These are phyloP conservation scores for Pinna nobilis DNA, from an alignment of 1,140 invertebrate species.

Conservation along the genomic window DNA sequence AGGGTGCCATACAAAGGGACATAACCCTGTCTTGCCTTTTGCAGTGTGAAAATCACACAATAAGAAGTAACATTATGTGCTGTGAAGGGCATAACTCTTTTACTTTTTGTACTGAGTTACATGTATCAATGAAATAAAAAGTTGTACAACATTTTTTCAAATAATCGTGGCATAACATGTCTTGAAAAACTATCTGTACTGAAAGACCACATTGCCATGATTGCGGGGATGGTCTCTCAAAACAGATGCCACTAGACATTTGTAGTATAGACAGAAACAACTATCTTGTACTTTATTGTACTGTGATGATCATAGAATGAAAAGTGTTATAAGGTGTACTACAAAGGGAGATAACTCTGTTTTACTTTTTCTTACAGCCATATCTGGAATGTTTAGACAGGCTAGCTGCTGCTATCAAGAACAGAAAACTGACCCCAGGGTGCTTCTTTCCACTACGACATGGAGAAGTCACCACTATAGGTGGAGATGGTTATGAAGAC, in stretches of 20 bases:
- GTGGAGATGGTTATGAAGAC: too few species aligned
- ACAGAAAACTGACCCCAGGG: conserved; percentile 15
- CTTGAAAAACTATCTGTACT: neutral
- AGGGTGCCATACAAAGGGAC: too few species aligned
- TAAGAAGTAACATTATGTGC: too few species aligned
- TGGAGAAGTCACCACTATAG: conserved; percentile 32
- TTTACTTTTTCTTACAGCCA: conserved; percentile 35
- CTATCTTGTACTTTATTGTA: neutral
- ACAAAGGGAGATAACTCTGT: neutral
- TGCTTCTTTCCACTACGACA: conserved; percentile 48
- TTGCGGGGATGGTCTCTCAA: neutral
- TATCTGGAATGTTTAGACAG: conserved; percentile 48
- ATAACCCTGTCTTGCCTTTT: too few species aligned
- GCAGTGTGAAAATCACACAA: too few species aligned
- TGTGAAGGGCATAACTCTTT: too few species aligned
- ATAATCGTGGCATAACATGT: too few species aligned
- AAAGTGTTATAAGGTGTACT: neutral
- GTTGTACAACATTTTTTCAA: too few species aligned
- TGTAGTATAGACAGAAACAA: neutral
- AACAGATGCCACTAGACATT: neutral
- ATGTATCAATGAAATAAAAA: too few species aligned
- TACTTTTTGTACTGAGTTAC: too few species aligned
- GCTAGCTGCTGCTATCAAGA: conserved; percentile 31
- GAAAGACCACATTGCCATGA: neutral
- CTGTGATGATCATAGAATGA: neutral